Evolutionary conservation across 2,113 vertebrate species (phyloP).

Genomic region (Mellivora capensis): DNA sequence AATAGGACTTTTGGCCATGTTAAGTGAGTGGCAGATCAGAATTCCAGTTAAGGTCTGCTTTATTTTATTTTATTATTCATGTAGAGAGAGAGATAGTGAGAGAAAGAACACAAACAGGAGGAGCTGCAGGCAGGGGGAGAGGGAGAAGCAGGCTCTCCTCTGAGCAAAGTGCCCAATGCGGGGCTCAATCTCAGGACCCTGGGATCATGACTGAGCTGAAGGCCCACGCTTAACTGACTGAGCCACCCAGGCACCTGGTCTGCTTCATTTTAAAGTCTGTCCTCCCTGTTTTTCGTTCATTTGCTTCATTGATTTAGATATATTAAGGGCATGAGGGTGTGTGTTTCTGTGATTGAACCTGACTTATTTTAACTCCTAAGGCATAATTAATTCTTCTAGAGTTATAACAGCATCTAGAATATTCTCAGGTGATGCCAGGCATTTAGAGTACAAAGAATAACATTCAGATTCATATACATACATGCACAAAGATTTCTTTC

Average conservation of each 20-base stretch:
- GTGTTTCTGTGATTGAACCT: not conserved
- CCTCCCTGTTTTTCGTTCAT: not conserved
- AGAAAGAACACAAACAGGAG: no score
- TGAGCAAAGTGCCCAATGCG: no score
- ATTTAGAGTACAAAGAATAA: not conserved
- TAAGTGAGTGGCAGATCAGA: no score
- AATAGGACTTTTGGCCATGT: no score
- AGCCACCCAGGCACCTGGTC: not conserved
- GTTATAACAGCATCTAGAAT: not conserved
- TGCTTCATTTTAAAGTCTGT: not conserved
- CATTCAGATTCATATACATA: not conserved
- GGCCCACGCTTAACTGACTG: fast-evolving
- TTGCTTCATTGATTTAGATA: not conserved
- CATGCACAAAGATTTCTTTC: not conserved
- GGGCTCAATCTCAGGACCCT: not conserved
- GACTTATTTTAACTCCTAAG: not conserved
- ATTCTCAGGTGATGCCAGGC: not conserved
- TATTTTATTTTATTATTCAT: no score
- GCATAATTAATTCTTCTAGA: not conserved
- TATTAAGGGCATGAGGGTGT: not conserved
- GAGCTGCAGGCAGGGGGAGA: no score
- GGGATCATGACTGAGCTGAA: not conserved
- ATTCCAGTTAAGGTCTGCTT: no score
- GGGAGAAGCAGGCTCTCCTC: no score
- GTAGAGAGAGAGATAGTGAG: no score